Percentiles rank a stretch among this genome's conserved stretches.
phyloP scores from a whole-genome alignment of 1,140 invertebrate species.

The Dendrolimus kikuchii region DNA sequence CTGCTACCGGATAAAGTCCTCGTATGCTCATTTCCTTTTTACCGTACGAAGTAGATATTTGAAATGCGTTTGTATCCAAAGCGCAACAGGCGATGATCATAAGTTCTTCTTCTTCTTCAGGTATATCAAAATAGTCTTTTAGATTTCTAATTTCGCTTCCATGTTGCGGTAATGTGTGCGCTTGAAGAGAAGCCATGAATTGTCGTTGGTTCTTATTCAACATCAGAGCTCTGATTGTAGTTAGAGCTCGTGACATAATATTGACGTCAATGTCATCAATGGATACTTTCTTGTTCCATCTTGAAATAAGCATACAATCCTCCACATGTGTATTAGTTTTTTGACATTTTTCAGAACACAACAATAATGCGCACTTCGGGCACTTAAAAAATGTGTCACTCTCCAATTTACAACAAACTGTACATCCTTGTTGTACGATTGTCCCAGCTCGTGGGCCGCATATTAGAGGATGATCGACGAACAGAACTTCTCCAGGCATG shows the following conservation, averaged over 20 bases:
- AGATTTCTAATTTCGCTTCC: conserved; percentile 74
- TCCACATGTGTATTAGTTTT: conserved; percentile 64
- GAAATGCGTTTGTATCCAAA: conserved; percentile 84
- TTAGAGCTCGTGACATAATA: conserved; percentile 67
- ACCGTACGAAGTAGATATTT: conserved; percentile 71
- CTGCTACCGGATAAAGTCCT: conserved; percentile 81
- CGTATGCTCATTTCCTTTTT: conserved; percentile 73
- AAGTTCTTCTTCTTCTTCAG: conserved; percentile 74
- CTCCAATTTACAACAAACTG: conserved; percentile 71
- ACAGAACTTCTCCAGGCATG: conserved; percentile 76
- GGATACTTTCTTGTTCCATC: conserved; percentile 68
- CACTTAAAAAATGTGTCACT: conserved; percentile 68
- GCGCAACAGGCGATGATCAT: conserved; percentile 75
- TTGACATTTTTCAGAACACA: conserved; percentile 75
- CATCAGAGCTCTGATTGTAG: conserved; percentile 75
- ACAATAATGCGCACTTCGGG: conserved; percentile 72
- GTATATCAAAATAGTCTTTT: conserved; percentile 73
- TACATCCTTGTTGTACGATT: conserved; percentile 68
- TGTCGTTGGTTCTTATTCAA: conserved; percentile 70
- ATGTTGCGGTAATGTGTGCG: conserved; percentile 70
- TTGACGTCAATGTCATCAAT: conserved; percentile 66
- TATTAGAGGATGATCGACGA: conserved; percentile 77
- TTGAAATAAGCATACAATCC: conserved; percentile 75
- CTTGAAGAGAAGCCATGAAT: conserved; percentile 73
- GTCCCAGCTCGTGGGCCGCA: conserved; percentile 73